phyloP scores from a whole-genome alignment of 37 sponge, comb jelly and placozoan genomes.

The Oscarella lobularis region DNA sequence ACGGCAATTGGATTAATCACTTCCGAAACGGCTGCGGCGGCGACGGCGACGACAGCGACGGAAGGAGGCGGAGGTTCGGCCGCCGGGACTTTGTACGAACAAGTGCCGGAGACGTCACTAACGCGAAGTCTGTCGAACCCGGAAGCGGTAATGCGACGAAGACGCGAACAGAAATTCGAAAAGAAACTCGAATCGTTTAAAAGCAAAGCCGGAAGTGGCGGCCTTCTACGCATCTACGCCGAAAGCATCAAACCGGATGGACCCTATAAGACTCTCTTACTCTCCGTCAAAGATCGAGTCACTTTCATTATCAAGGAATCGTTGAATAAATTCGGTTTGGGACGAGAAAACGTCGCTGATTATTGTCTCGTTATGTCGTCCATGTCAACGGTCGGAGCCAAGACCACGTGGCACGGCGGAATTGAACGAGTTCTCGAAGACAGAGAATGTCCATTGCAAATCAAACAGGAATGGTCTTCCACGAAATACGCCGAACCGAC shows the following conservation, averaged over 20 bases:
- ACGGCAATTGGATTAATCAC: background rate
- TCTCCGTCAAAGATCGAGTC: constrained; percentile 22
- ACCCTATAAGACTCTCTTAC: constrained; percentile 50
- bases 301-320: constrained; percentile 31
- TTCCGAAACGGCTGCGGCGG: no score
- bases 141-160: constrained; percentile 37
- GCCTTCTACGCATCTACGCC: constrained; percentile 30
- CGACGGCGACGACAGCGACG: no score
- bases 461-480: background rate
- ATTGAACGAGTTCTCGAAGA: background rate
- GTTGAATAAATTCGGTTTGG: constrained; percentile 37
- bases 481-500: background rate
- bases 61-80: background rate
- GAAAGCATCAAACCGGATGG: constrained; percentile 41
- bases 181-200: constrained; percentile 5
- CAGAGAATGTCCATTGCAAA: background rate
- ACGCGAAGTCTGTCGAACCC: constrained; percentile 66
- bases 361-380: constrained; percentile 47
- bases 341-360: constrained; percentile 22
- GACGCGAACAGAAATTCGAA: constrained; percentile 36
- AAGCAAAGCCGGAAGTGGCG: constrained; percentile 15
- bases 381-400: background rate
- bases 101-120: constrained; percentile 21
- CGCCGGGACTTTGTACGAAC: background rate
- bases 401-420: background rate